phyloP scores from a whole-genome alignment of 1,140 invertebrate genomes.

The Macrobrachium rosenbergii region DNA sequence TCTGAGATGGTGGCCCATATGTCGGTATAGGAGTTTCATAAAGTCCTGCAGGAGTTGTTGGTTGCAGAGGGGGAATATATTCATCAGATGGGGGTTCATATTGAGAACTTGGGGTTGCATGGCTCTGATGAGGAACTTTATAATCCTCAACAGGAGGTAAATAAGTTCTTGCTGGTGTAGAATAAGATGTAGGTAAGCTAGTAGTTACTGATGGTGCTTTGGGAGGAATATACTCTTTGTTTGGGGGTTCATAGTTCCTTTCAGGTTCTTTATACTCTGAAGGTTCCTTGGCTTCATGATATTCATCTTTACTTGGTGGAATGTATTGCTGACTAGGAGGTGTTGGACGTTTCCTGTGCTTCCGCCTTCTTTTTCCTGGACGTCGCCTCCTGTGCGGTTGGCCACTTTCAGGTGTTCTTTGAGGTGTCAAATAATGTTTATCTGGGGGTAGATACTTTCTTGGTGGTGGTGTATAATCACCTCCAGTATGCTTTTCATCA shows the following conservation, averaged over 20 bases:
- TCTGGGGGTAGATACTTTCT: slow-evolving; percentile 34
- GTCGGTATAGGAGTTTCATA: neutral
- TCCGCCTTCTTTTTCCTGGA: slow-evolving; percentile 4
- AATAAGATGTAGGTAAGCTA: neutral
- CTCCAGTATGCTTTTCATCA: neutral
- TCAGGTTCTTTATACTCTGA: neutral
- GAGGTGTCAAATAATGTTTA: slow-evolving; percentile 3
- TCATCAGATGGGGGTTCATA: slow-evolving; percentile 34
- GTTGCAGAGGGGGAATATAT: slow-evolving; percentile 28
- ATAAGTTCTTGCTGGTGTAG: slow-evolving; percentile 4
- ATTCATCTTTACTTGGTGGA: neutral
- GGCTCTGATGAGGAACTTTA: slow-evolving; percentile 2
- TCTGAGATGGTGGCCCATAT: neutral
- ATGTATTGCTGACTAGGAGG: neutral
- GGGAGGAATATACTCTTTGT: slow-evolving; percentile 28
- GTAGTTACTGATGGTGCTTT: slow-evolving; percentile 7
- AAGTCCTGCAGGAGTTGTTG: too few relatives aligned
- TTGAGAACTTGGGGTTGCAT: neutral
- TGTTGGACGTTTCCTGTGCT: neutral
- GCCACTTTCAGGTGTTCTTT: neutral
- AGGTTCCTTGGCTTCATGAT: neutral
- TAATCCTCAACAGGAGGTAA: slow-evolving; percentile 1
- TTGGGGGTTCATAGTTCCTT: slow-evolving; percentile 8
- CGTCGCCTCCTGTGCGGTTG: neutral
- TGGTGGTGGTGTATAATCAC: slow-evolving; percentile 7